A percentile compares a stretch with the other conserved stretches of the same genome.
phyloP scores from a whole-genome alignment of 1,140 invertebrate genomes.

The Brachionus angularis region DNA sequence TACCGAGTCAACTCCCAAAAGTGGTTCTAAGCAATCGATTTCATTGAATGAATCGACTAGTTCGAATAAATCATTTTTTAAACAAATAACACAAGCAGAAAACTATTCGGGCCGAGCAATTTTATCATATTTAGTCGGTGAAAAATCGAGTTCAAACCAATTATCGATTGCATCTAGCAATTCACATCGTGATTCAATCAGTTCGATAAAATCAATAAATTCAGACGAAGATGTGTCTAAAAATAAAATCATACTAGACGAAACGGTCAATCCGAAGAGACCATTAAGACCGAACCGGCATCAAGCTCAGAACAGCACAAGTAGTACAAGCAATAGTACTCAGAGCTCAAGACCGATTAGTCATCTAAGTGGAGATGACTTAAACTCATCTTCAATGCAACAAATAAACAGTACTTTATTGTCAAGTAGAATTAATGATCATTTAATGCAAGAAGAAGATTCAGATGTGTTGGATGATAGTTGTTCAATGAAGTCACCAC shows the following conservation, averaged over 20 bases:
- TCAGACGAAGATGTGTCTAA: neutral
- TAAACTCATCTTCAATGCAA: neutral
- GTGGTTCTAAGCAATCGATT: neutral
- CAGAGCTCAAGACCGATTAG: constrained; percentile 26
- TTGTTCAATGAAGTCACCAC: neutral
- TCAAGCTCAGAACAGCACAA: neutral
- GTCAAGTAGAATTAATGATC: neutral
- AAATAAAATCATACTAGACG: constrained; percentile 28
- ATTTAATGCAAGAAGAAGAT: neutral
- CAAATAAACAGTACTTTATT: neutral
- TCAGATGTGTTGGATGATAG: neutral
- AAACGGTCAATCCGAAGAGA: constrained; percentile 21
- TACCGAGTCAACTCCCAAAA: neutral
- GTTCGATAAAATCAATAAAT: constrained; percentile 37
- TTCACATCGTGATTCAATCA: constrained; percentile 13
- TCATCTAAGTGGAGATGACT: constrained; percentile 18
- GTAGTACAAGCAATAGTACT: constrained; percentile 17
- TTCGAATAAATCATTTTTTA: constrained; percentile 24
- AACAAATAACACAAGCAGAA: constrained; percentile 10
- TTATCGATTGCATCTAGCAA: neutral
- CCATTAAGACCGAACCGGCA: constrained; percentile 21
- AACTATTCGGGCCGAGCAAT: constrained; percentile 21
- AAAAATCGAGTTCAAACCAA: neutral
- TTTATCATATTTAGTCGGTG: constrained; percentile 25
- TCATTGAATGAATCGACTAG: neutral